These are phyloP conservation scores for Chaenogobius annularis DNA, from an alignment of 2,113 vertebrate species.

Conservation along the genomic window DNA sequence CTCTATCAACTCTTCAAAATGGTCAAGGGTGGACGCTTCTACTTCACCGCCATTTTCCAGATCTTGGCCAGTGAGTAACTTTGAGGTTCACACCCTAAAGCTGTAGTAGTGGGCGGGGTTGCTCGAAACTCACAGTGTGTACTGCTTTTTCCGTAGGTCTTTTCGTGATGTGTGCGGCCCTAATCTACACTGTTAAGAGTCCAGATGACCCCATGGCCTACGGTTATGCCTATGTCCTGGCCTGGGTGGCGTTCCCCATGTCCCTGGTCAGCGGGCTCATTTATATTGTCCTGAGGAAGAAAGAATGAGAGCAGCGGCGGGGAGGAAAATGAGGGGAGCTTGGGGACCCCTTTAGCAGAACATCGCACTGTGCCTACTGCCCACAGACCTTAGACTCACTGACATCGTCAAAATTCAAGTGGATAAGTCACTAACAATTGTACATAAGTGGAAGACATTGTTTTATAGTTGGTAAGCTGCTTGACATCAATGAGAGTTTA, in stretches of 20 bases:
- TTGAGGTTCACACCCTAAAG: conserved; percentile 34
- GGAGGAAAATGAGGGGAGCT: conserved; percentile 28
- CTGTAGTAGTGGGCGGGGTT: conserved; percentile 17
- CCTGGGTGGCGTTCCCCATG: conserved; percentile 94
- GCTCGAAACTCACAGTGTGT: conserved; percentile 5
- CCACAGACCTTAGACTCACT: conserved; percentile 71
- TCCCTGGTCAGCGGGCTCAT: conserved; percentile 88
- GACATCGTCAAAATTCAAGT: conserved; percentile 56
- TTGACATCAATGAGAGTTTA: conserved; percentile 14
- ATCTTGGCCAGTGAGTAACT: conserved; percentile 89
- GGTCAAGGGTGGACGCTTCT: conserved; percentile 94
- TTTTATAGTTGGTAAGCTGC: background rate
- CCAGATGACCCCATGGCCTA: conserved; percentile 38
- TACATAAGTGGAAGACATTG: conserved; percentile 29
- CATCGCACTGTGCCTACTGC: conserved; percentile 72
- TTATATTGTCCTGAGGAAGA: conserved; percentile 94
- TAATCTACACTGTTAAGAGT: conserved; percentile 94
- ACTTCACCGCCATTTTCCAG: conserved; percentile 92
- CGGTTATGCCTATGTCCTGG: conserved; percentile 92
- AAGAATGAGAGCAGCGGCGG: conserved; percentile 76
- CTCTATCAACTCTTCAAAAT: conserved; percentile 94
- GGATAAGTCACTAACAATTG: conserved; percentile 46
- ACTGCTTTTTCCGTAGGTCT: conserved; percentile 76
- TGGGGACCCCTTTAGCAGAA: conserved; percentile 48
- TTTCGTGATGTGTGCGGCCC: conserved; percentile 91